Conservation (phyloP, 2,113 vertebrate genomes). For the Furnarius figulus region DNA sequence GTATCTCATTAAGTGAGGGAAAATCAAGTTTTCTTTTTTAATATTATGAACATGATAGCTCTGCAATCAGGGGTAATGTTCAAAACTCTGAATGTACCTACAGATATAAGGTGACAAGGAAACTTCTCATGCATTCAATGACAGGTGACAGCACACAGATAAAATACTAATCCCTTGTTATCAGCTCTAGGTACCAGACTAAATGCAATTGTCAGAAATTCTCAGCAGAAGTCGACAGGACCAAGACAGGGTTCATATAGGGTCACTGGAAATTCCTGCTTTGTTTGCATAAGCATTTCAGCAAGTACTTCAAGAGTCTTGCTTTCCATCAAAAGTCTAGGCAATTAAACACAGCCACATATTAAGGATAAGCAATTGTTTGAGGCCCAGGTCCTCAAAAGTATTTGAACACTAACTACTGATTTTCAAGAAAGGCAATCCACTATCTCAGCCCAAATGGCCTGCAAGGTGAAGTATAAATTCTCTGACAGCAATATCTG, state of each 20-base stretch:
- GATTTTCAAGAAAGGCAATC: not conserved
- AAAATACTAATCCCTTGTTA: conserved; percentile 52
- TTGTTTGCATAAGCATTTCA: conserved; percentile 23
- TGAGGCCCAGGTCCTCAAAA: not conserved
- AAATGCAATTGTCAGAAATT: conserved; percentile 28
- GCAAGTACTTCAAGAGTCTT: not conserved
- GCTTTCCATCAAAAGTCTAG: not conserved
- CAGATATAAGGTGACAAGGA: not conserved
- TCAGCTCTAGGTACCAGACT: not conserved
- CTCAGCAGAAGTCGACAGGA: conserved; percentile 8
- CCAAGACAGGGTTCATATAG: conserved; percentile 2
- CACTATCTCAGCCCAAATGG: not conserved
- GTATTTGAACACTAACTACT: not conserved
- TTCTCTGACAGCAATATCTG: not conserved
- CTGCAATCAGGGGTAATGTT: not conserved
- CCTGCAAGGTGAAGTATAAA: not conserved
- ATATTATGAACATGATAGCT: not conserved
- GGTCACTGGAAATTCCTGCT: conserved; percentile 4
- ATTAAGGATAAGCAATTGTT: not conserved
- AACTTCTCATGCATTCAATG: conserved; percentile 24
- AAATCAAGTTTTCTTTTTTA: conserved; percentile 17
- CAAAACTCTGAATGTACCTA: conserved; percentile 5
- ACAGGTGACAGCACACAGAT: conserved; percentile 29
- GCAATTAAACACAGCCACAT: not conserved
- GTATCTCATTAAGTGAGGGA: conserved; percentile 13